Evolutionary conservation across 2,113 vertebrate species (phyloP).

Genomic region (Dissostichus mawsoni): DNA sequence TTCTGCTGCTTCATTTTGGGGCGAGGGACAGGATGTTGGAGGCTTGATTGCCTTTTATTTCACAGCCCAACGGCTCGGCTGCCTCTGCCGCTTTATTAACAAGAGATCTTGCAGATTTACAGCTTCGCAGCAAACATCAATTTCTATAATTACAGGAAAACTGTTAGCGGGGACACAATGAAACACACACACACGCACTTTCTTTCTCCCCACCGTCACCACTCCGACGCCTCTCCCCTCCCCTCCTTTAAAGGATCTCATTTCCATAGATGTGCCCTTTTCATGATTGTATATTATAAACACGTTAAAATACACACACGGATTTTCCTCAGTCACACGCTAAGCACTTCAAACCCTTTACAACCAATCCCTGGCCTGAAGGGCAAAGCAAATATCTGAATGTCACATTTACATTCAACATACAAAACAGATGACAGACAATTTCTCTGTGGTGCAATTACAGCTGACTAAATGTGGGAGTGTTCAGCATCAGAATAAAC

Average conservation of each 20-base stretch:
- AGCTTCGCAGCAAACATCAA: slow-evolving; percentile 81
- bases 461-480: slow-evolving; percentile 6
- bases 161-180: slow-evolving; percentile 73
- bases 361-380: slow-evolving; percentile 54
- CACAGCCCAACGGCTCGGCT: slow-evolving; percentile 73
- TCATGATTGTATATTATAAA: slow-evolving; percentile 77
- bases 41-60: slow-evolving; percentile 86
- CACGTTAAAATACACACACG: slow-evolving; percentile 73
- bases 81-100: slow-evolving; percentile 78
- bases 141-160: slow-evolving; percentile 84
- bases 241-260: slow-evolving; percentile 56
- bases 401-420: slow-evolving; percentile 72
- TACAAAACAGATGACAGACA: slow-evolving; percentile 37
- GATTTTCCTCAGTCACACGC: slow-evolving; percentile 70
- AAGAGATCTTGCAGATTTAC: slow-evolving; percentile 80
- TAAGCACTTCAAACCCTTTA: slow-evolving; percentile 61
- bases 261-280: slow-evolving; percentile 76
- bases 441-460: slow-evolving; percentile 40
- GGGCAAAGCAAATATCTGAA: slow-evolving; percentile 62
- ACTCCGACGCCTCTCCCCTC: slow-evolving; percentile 45
- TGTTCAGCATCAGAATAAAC: background rate
- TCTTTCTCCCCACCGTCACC: background rate
- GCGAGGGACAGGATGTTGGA: slow-evolving; percentile 79
- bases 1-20: slow-evolving; percentile 81
- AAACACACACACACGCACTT: slow-evolving; percentile 23